These are phyloP conservation scores for Cyprinodon brontotheroides DNA, from an alignment of 2,113 vertebrate species.

Conservation along the genomic window DNA sequence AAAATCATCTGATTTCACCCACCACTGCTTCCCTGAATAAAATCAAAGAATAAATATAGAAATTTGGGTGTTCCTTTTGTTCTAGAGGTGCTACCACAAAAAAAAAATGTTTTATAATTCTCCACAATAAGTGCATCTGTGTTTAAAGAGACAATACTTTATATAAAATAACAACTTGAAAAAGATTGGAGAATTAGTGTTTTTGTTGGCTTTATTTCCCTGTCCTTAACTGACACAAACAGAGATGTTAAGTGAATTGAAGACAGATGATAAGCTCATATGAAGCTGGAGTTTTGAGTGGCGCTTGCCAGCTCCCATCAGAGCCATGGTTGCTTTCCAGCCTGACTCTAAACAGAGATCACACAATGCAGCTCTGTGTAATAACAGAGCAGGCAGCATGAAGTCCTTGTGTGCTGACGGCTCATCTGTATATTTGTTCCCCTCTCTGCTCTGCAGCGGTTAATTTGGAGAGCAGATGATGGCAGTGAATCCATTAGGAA, in stretches of 20 bases:
- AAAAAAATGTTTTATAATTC: too few species aligned
- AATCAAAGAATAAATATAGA: too few species aligned
- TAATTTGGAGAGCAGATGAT: constrained; percentile 51
- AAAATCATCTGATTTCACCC: too few species aligned
- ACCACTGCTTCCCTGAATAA: too few species aligned
- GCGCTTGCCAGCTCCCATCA: not conserved
- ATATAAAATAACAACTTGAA: too few species aligned
- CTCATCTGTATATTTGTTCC: constrained; percentile 15
- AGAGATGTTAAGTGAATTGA: not conserved
- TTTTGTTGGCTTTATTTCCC: too few species aligned
- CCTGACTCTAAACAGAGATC: not conserved
- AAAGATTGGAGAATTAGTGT: too few species aligned
- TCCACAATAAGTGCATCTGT: too few species aligned
- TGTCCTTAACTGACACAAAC: too few species aligned
- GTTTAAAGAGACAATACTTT: too few species aligned
- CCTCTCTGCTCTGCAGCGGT: constrained; percentile 21
- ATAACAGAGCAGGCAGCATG: constrained; percentile 25
- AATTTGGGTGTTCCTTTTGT: too few species aligned
- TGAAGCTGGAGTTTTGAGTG: not conserved
- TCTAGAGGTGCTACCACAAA: too few species aligned
- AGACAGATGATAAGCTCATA: not conserved
- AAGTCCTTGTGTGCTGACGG: constrained; percentile 8
- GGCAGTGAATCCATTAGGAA: constrained; percentile 45
- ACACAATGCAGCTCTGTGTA: constrained; percentile 5
- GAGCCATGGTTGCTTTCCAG: not conserved